Evolutionary conservation across 37 sponge, comb jelly and placozoan species (phyloP).

Genomic region (Beroe forskalii): DNA sequence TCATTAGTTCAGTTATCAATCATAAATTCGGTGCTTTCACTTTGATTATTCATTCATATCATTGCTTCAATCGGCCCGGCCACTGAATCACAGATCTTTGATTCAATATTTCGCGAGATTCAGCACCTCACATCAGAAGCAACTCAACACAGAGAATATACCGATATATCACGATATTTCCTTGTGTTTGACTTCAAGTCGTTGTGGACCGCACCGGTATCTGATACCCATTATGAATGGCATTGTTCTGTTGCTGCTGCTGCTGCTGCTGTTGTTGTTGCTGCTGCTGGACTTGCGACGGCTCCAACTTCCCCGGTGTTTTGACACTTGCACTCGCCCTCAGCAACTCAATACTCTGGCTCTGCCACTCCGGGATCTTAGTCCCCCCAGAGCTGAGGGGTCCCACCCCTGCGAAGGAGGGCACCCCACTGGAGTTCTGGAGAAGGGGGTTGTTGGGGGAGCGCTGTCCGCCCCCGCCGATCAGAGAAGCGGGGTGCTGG

Average conservation of each 20-base stretch:
- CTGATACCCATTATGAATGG: not conserved
- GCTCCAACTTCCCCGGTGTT: not conserved
- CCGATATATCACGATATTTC: slow-evolving; percentile 23
- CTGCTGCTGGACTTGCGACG: not conserved
- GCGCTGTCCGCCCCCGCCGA: not conserved
- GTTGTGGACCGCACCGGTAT: slow-evolving; percentile 11
- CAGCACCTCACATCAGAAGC: too few relatives aligned
- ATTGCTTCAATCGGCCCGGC: too few relatives aligned
- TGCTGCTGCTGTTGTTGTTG: not conserved
- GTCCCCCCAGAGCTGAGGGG: not conserved
- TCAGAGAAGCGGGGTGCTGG: slow-evolving; percentile 34
- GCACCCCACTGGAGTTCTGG: not conserved
- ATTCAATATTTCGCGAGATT: too few relatives aligned
- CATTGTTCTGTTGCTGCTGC: not conserved
- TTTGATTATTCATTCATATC: too few relatives aligned
- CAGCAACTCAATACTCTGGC: slow-evolving; percentile 61
- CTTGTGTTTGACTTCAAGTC: slow-evolving; percentile 43
- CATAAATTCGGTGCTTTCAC: too few relatives aligned
- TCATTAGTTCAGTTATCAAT: too few relatives aligned
- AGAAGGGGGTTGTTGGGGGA: slow-evolving; percentile 37
- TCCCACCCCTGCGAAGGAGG: not conserved
- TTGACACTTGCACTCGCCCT: not conserved
- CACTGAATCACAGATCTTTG: too few relatives aligned
- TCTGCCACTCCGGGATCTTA: slow-evolving; percentile 49
- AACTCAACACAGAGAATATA: too few relatives aligned